Percentiles rank a stretch among this genome's conserved stretches.
These are phyloP conservation scores for Trichogramma evanescens DNA, from an alignment of 2,888 invertebrate genomes.

Conservation along the genomic window DNA sequence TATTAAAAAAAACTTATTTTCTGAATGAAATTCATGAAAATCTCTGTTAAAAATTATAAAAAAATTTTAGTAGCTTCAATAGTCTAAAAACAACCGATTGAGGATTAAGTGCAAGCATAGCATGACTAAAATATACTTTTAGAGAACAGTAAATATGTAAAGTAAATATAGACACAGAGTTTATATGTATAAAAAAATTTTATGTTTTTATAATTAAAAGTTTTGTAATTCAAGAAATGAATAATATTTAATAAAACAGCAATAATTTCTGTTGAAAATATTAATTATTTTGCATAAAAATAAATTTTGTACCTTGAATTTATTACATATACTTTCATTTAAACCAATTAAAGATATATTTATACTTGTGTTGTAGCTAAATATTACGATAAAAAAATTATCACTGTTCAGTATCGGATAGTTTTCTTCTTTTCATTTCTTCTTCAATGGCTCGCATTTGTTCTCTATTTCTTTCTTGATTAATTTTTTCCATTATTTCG, in stretches of 20 bases:
- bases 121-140: too few relatives aligned
- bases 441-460: slow-evolving; percentile 50
- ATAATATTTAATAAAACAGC: slow-evolving; percentile 1
- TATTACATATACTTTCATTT: too few relatives aligned
- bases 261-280: too few relatives aligned
- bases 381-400: not conserved
- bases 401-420: slow-evolving; percentile 1
- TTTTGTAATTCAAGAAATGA: not conserved
- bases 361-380: not conserved
- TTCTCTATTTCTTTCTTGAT: slow-evolving; percentile 51
- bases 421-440: slow-evolving; percentile 44
- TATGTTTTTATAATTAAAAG: not conserved
- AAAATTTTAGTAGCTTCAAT: not conserved
- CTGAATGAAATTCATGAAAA: too few relatives aligned
- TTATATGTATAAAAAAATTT: not conserved
- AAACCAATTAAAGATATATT: not conserved
- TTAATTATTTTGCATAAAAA: too few relatives aligned
- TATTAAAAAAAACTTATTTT: slow-evolving; percentile 15
- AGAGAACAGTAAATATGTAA: too few relatives aligned
- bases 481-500: slow-evolving; percentile 73
- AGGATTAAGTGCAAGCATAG: slow-evolving; percentile 1
- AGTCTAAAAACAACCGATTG: slow-evolving; percentile 5
- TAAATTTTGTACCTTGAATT: too few relatives aligned
- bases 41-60: not conserved
- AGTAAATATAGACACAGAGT: too few relatives aligned